phyloP scores from a whole-genome alignment of 2,797 vertebrate species.

The Aeoliscus strigatus region DNA sequence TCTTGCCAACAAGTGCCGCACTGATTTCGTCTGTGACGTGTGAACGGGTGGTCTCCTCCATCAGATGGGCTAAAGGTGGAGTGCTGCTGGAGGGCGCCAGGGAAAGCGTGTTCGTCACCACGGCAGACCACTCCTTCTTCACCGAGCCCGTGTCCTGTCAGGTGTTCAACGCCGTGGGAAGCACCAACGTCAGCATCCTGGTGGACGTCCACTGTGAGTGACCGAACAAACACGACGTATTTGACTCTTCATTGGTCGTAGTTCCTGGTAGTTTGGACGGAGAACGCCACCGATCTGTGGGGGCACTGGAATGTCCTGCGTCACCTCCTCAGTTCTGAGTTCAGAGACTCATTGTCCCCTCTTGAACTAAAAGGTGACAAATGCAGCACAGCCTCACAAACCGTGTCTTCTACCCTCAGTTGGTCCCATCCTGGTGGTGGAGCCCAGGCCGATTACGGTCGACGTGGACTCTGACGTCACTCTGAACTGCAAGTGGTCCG shows the following conservation, averaged over 20 bases:
- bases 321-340: too few species aligned
- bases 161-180: slow-evolving; percentile 93
- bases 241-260: slow-evolving; percentile 8
- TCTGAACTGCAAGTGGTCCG: slow-evolving; percentile 91
- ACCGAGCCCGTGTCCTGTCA: slow-evolving; percentile 95
- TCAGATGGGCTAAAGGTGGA: slow-evolving; percentile 93
- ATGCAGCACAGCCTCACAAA: too few species aligned
- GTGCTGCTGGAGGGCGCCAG: slow-evolving; percentile 87
- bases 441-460: slow-evolving; percentile 86
- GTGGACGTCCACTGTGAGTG: slow-evolving; percentile 97
- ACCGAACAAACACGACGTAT: slow-evolving; percentile 8
- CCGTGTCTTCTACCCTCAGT: slow-evolving; percentile 66
- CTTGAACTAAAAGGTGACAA: slow-evolving; percentile 9
- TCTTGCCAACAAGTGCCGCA: too few species aligned
- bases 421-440: slow-evolving; percentile 87
- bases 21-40: too few species aligned
- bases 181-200: slow-evolving; percentile 94
- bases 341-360: slow-evolving; percentile 6
- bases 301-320: too few species aligned
- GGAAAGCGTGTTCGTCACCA: slow-evolving; percentile 87
- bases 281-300: too few species aligned
- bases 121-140: slow-evolving; percentile 94
- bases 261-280: not conserved
- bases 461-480: slow-evolving; percentile 89
- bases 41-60: too few species aligned